phyloP scores from a whole-genome alignment of 1,140 invertebrate species.

The Ladona fulva region DNA sequence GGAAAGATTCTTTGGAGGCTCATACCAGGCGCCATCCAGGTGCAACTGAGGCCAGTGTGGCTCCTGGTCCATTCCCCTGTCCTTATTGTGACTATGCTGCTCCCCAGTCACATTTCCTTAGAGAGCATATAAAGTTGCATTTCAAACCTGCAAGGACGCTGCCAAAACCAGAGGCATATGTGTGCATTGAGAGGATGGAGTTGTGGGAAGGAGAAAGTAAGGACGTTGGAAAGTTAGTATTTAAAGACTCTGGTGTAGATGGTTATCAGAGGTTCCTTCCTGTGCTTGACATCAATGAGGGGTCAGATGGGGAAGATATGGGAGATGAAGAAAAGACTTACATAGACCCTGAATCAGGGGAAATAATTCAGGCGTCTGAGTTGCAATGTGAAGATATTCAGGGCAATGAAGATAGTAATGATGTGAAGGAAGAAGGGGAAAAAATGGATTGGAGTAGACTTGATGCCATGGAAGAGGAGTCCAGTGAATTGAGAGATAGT shows the following conservation, averaged over 20 bases:
- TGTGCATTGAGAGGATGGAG: slow-evolving; percentile 45
- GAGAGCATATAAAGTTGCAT: slow-evolving; percentile 73
- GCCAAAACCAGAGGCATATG: slow-evolving; percentile 51
- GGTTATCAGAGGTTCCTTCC: background rate
- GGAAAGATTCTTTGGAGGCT: slow-evolving; percentile 61
- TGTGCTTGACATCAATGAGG: background rate
- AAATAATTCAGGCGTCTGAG: background rate
- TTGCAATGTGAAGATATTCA: background rate
- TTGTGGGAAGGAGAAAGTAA: slow-evolving; percentile 37
- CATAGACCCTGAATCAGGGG: background rate
- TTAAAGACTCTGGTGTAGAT: slow-evolving; percentile 16
- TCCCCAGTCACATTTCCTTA: slow-evolving; percentile 61
- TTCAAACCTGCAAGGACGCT: slow-evolving; percentile 42
- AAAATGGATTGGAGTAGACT: too few relatives aligned
- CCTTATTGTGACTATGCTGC: slow-evolving; percentile 77
- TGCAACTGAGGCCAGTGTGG: slow-evolving; percentile 36
- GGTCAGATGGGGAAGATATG: background rate
- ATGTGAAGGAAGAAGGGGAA: background rate
- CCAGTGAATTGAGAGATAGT: too few relatives aligned
- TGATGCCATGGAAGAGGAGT: too few relatives aligned
- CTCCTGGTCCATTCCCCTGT: slow-evolving; percentile 54
- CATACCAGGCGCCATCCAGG: slow-evolving; percentile 63
- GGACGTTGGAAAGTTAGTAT: slow-evolving; percentile 29
- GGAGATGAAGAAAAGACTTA: background rate
- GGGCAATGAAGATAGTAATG: background rate